A percentile compares a stretch with the other conserved stretches of the same genome.
Evolutionary conservation across 2,797 vertebrate species (phyloP).

Genomic region (Pyrocephalus nanus): DNA sequence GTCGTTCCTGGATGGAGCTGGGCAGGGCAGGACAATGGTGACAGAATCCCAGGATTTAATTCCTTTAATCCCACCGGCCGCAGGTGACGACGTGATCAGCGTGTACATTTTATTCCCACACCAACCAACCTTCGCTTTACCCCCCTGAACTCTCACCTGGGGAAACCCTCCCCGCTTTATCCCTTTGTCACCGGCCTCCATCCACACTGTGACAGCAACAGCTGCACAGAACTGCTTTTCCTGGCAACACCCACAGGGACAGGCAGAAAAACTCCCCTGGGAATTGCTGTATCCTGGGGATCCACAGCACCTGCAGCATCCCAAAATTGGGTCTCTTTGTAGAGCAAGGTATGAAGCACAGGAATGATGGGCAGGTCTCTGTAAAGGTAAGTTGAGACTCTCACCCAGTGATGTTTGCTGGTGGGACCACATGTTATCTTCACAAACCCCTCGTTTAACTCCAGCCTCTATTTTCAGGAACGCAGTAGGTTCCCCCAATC

Average conservation of each 20-base stretch:
- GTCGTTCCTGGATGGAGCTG: background rate
- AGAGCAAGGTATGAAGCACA: background rate
- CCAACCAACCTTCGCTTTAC: background rate
- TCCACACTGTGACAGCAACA: accelerated
- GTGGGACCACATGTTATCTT: accelerated
- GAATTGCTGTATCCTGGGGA: accelerated
- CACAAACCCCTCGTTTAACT: background rate
- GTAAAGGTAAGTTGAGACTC: background rate
- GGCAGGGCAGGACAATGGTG: background rate
- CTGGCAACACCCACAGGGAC: accelerated
- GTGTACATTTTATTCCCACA: background rate
- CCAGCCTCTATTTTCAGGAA: background rate
- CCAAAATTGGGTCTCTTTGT: accelerated
- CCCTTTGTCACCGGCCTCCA: background rate
- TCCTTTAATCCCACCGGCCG: background rate
- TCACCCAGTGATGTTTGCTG: background rate
- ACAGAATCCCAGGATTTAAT: background rate
- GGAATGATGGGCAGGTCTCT: background rate
- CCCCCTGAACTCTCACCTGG: background rate
- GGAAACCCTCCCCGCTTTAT: background rate
- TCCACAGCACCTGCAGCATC: accelerated
- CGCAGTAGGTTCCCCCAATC: background rate
- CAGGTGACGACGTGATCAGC: background rate
- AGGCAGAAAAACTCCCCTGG: background rate
- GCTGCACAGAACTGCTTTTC: background rate